Evolutionary conservation across 2,797 vertebrate species (phyloP), one percentile per base, ranked within the genome.

Genomic region (Eurystomus glaucurus): DNA sequence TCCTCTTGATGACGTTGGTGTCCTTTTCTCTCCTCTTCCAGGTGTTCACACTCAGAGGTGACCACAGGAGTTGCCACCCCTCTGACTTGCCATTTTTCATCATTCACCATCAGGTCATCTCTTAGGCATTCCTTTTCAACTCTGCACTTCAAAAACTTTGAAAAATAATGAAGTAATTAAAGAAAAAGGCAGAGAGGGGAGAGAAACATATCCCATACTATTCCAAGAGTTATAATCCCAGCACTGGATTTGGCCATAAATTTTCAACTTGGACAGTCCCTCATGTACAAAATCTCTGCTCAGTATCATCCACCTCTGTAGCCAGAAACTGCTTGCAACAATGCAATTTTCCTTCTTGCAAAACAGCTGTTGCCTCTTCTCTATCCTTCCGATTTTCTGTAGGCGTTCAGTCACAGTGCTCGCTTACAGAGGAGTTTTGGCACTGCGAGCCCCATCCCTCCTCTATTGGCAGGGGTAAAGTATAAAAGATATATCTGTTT

Each of bases 381-480:
- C 37, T 28, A 4, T 21, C 43, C 18, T 58, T 82, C 39, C 7
- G 14, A 0, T 62, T 87, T 83, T 41, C n/a, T n/a, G 28, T 5
- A 76, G n/a, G 18, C 21, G 28, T 84, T 37, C 50, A 9, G 51
- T 68, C 22, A 3, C 45, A 50, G 41, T 4, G 13, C 23, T 74
- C 0, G 0, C 6, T 19, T 19, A 2, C 8, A 35, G 26, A 43
- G 50, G 15, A 45, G 3, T 29, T 71, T 13, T 15, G 69, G 48
- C 69, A 37, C 1, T 61, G 61, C 20, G 31, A 90, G n/a, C 4
- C 16, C 68, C 9, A 25, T 51, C 28, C 39, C 9, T 16, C 17
- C 31, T 18, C 21, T 48, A 7, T 21, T 52, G 33, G 48, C n/a
- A 43, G 43, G 29, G 31, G 16, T 65, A 29, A 17, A 10, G 16